A percentile compares a stretch with the other conserved stretches of the same genome.
Conservation (phyloP, 2,113 vertebrate genomes). For the Lepidothrix coronata region DNA sequence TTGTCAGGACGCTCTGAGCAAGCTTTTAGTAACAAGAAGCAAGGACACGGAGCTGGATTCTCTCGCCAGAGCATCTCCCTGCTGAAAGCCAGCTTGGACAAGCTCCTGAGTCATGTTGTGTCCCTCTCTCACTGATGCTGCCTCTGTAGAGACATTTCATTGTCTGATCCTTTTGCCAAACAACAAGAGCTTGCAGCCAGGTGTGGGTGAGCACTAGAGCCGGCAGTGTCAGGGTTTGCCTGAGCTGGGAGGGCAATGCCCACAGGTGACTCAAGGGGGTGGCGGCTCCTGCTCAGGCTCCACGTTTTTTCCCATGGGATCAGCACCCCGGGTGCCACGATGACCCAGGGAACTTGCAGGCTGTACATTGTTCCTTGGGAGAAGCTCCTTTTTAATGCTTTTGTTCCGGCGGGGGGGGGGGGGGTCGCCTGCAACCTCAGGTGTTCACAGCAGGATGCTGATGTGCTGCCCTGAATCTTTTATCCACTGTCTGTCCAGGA, state of each 20-base stretch:
- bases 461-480: background rate
- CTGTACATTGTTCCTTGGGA: background rate
- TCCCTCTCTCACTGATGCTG: background rate
- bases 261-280: background rate
- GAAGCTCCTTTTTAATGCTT: background rate
- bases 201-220: background rate
- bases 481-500: fast-evolving
- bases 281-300: background rate
- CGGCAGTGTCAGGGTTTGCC: background rate
- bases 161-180: background rate
- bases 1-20: background rate
- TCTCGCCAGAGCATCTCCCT: background rate
- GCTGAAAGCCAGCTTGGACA: background rate
- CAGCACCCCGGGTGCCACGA: background rate
- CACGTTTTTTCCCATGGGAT: fast-evolving
- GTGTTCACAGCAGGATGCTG: fast-evolving
- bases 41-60: background rate
- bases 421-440: background rate
- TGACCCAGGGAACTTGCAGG: fast-evolving
- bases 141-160: background rate
- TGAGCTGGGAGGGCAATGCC: background rate
- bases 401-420: fast-evolving
- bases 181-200: background rate
- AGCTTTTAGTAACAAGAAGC: background rate
- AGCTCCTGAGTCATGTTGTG: background rate